Evolutionary conservation across 2,113 vertebrate genomes (phyloP).

Genomic region (Pachyramphus minor): DNA sequence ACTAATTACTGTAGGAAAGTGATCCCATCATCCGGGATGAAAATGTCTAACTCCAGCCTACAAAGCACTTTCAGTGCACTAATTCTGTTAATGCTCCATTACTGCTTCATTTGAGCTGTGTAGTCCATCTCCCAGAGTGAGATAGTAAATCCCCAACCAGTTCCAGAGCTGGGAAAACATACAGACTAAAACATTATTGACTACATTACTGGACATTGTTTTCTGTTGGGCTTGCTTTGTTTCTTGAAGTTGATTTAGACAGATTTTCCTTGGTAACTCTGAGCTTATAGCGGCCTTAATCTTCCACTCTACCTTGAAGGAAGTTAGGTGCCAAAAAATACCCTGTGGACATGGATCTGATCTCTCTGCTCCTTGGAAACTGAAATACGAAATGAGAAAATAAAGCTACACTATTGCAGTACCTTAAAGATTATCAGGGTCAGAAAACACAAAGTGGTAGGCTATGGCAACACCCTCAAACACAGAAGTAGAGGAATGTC

Average conservation of each 20-base stretch:
- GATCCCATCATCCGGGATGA: conserved; percentile 5
- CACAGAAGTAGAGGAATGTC: not conserved
- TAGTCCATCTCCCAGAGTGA: not conserved
- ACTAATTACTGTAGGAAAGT: conserved; percentile 48
- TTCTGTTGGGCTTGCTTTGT: not conserved
- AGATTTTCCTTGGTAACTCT: not conserved
- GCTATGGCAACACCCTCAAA: not conserved
- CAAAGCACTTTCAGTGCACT: conserved; percentile 16
- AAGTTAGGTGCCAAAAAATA: not conserved
- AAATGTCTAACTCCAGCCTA: conserved; percentile 6
- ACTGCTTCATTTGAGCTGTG: not conserved
- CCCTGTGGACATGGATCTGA: fast-evolving
- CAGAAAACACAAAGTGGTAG: not conserved
- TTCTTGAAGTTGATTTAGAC: not conserved
- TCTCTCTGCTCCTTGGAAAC: not conserved
- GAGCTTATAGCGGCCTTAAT: not conserved
- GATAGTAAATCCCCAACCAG: not conserved
- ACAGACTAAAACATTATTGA: not conserved
- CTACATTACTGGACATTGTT: not conserved
- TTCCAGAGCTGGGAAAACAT: not conserved
- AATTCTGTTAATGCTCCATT: conserved; percentile 55
- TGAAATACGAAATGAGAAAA: not conserved
- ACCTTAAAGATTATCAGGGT: not conserved
- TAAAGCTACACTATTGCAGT: not conserved
- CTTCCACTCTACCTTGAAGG: not conserved